Percentiles rank a stretch among this genome's conserved stretches.
These are phyloP conservation scores for Karalla daura DNA, from an alignment of 2,797 vertebrate species.

Conservation along the genomic window DNA sequence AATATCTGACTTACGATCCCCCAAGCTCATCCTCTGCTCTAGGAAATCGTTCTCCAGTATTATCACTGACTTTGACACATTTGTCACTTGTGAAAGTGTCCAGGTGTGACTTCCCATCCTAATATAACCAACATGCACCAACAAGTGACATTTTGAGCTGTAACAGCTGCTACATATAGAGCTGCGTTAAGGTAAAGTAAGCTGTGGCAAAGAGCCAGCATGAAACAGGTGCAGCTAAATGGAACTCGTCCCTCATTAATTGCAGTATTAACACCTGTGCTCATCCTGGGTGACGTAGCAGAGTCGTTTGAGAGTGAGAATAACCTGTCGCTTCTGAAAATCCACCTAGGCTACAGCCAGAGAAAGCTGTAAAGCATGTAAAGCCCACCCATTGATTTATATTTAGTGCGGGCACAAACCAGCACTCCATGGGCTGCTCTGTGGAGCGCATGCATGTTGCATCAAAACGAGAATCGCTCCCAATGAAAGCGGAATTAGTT, in stretches of 20 bases:
- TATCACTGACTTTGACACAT: not conserved
- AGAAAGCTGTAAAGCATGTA: not conserved
- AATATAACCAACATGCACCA: conserved; percentile 1
- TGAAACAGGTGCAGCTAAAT: not conserved
- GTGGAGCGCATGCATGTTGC: not conserved
- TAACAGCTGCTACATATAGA: not conserved
- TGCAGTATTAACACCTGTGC: not conserved
- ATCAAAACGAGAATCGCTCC: conserved; percentile 25
- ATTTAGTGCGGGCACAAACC: not conserved
- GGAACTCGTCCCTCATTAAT: not conserved
- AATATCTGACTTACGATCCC: too few relatives aligned
- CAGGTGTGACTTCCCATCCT: not conserved
- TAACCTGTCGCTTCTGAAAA: not conserved
- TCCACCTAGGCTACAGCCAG: not conserved
- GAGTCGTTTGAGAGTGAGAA: not conserved
- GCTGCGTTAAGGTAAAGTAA: too few relatives aligned
- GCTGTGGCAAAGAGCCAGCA: not conserved
- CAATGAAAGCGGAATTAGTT: conserved; percentile 35
- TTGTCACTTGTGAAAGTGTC: not conserved
- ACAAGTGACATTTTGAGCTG: not conserved
- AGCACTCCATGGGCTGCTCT: not conserved
- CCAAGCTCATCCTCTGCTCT: too few relatives aligned
- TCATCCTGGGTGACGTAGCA: not conserved
- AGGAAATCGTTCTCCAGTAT: not conserved
- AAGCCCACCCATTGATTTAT: conserved; percentile 18